Conservation (phyloP, 2,888 invertebrate species). For the Patella caerulea region DNA sequence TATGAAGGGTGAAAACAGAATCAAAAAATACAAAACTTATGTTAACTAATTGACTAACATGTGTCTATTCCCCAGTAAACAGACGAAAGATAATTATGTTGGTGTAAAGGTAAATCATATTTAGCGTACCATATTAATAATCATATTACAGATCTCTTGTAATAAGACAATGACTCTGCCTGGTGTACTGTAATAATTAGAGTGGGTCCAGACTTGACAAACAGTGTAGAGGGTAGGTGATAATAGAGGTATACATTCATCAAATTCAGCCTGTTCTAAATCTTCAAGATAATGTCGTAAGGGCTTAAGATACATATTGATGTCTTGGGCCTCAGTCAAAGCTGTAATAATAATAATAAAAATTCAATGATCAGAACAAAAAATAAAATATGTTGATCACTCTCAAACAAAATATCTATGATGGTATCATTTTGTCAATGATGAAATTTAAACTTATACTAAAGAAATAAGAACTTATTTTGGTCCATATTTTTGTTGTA, state of each 20-base stretch:
- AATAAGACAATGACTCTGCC: constrained; percentile 89
- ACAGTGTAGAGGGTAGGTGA: constrained; percentile 88
- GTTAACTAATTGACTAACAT: neutral
- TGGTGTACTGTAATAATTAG: constrained; percentile 88
- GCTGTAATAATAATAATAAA: constrained; percentile 74
- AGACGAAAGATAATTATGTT: neutral
- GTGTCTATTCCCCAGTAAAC: neutral
- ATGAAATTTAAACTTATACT: neutral
- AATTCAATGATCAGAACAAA: neutral
- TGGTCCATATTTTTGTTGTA: too few relatives aligned
- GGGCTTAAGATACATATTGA: constrained; percentile 87
- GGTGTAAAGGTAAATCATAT: too few relatives aligned
- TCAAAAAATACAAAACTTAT: too few relatives aligned
- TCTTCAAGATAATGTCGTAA: constrained; percentile 84
- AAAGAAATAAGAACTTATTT: too few relatives aligned
- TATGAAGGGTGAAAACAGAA: neutral
- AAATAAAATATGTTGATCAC: neutral
- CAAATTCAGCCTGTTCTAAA: constrained; percentile 75
- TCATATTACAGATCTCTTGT: constrained; percentile 90
- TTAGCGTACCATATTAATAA: constrained; percentile 84
- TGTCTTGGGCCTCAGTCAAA: constrained; percentile 91
- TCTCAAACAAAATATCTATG: too few relatives aligned
- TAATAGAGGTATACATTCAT: constrained; percentile 76
- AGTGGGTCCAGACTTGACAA: constrained; percentile 91
- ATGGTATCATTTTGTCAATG: neutral